Conservation (phyloP, 2,888 invertebrate species). For the Lithodes maja region DNA sequence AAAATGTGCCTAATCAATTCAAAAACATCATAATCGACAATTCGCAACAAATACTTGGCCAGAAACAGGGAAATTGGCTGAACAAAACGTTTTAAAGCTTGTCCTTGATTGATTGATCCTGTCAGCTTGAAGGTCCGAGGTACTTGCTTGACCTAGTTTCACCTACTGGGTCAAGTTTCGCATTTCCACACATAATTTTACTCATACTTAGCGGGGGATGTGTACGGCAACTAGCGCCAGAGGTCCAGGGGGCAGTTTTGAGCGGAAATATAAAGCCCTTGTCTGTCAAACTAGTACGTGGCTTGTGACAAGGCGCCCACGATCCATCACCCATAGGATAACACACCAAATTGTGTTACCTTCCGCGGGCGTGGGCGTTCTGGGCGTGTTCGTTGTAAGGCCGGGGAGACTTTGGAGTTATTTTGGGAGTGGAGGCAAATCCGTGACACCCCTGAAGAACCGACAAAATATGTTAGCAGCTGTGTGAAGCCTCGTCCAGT, state of each 20-base stretch:
- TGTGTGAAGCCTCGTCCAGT: conserved; percentile 33
- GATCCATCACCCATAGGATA: neutral
- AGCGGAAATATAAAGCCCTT: neutral
- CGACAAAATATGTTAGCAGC: conserved; percentile 23
- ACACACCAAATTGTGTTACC: too few species aligned
- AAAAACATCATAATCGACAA: too few species aligned
- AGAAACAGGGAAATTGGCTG: neutral
- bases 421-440: neutral
- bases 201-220: neutral
- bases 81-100: conserved; percentile 11
- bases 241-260: neutral
- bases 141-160: conserved; percentile 2
- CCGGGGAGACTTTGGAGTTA: neutral
- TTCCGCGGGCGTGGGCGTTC: too few species aligned
- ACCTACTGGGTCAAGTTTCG: neutral
- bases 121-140: conserved; percentile 7
- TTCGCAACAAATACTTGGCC: neutral
- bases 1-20: neutral
- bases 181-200: neutral
- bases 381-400: neutral
- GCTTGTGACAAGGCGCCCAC: neutral
- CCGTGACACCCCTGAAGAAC: neutral
- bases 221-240: neutral
- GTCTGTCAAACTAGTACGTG: conserved; percentile 7
- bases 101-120: conserved; percentile 20